Percentiles rank a stretch among this genome's conserved stretches.
Conservation (phyloP, 1,140 invertebrate genomes). For the Neodiprion pinetum region DNA sequence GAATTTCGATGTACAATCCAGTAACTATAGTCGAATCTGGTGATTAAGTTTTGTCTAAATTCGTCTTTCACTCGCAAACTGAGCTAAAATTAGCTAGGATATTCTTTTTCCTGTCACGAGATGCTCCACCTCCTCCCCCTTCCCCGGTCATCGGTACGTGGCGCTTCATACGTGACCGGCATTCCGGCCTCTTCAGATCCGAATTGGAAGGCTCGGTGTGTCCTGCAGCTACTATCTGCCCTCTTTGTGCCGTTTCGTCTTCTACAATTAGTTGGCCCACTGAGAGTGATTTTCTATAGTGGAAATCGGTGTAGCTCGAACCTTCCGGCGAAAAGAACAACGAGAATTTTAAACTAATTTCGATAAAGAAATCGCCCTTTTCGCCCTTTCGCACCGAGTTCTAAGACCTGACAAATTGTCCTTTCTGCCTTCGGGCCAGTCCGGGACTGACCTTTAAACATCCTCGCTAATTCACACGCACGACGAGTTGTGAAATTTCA, state of each 20-base stretch:
- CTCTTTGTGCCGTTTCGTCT: neutral
- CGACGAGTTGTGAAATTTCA: too few relatives aligned
- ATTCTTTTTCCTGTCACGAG: conserved; percentile 1
- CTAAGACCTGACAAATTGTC: too few relatives aligned
- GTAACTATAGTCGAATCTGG: too few relatives aligned
- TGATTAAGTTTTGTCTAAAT: neutral
- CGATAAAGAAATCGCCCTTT: too few relatives aligned
- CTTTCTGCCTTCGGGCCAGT: too few relatives aligned
- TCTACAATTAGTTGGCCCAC: neutral
- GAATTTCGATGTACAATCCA: too few relatives aligned
- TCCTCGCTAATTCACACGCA: too few relatives aligned
- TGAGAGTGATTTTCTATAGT: neutral
- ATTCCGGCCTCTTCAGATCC: neutral
- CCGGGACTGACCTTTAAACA: too few relatives aligned
- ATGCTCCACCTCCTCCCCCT: neutral
- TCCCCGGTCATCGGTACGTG: neutral
- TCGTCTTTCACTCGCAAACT: neutral
- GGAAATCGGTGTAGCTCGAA: neutral
- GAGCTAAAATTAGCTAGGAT: neutral
- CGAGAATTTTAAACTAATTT: neutral
- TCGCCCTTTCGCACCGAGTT: too few relatives aligned
- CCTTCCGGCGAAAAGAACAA: neutral
- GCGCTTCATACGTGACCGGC: neutral
- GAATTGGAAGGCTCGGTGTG: neutral
- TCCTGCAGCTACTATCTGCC: neutral